A percentile compares a stretch with the other conserved stretches of the same genome.
Evolutionary conservation across 2,888 invertebrate species (phyloP).

Genomic region (Drosophila histrio): DNA sequence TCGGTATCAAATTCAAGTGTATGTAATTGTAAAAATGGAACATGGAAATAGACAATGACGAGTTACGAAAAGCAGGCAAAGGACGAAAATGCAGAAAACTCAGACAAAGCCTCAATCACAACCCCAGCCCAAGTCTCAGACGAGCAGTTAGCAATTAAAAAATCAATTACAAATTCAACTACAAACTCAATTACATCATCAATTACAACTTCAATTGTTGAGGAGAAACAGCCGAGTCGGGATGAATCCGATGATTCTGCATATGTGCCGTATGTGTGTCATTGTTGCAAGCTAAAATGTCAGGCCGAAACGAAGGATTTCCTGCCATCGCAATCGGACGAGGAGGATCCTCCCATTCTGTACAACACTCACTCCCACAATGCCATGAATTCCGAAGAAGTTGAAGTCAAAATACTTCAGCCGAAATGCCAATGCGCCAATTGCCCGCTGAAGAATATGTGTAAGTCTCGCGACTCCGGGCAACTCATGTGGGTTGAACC

Average conservation of each 20-base stretch:
- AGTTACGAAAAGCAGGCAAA: not conserved
- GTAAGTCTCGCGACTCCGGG: constrained; percentile 76
- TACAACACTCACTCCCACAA: constrained; percentile 38
- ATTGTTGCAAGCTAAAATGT: constrained; percentile 55
- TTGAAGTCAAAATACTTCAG: constrained; percentile 46
- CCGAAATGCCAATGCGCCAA: constrained; percentile 79
- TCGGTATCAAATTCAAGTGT: constrained; percentile 6
- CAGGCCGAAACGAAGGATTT: constrained; percentile 33
- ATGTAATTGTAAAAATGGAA: constrained; percentile 52
- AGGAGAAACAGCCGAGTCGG: not conserved
- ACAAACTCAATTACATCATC: not conserved
- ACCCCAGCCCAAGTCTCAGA: not conserved
- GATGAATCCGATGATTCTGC: constrained; percentile 29
- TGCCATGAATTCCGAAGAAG: constrained; percentile 35
- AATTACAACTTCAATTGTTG: not conserved
- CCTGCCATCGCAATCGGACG: constrained; percentile 37
- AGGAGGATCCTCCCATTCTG: constrained; percentile 44
- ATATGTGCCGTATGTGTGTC: constrained; percentile 53
- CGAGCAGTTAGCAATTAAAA: not conserved
- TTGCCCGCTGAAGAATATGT: constrained; percentile 80
- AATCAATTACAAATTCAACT: not conserved
- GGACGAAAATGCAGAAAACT: not conserved
- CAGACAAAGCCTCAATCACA: not conserved
- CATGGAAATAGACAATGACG: constrained; percentile 47
- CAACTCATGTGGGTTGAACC: constrained; percentile 27